Evolutionary conservation across 2,797 vertebrate genomes (phyloP).

Genomic region (Catamblyrhynchus diadema): DNA sequence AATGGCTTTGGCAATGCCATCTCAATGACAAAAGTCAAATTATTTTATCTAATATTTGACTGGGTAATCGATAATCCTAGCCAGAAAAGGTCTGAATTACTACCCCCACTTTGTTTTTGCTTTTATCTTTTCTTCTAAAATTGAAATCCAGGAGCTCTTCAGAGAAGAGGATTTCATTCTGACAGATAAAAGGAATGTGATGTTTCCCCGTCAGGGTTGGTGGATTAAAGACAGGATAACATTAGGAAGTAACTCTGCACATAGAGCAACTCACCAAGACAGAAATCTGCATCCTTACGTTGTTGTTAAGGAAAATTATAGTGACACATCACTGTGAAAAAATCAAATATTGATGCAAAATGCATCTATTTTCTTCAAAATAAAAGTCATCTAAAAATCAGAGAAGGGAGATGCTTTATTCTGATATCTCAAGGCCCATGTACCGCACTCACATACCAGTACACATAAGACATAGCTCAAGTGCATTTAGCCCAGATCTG

Average conservation of each 20-base stretch:
- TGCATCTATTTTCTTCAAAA: neutral
- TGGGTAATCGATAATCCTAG: neutral
- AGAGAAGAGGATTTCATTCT: conserved; percentile 34
- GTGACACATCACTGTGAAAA: neutral
- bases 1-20: neutral
- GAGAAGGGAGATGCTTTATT: neutral
- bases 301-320: neutral
- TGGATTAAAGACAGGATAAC: neutral
- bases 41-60: neutral
- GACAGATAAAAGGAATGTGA: conserved; percentile 16
- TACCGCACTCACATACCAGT: neutral
- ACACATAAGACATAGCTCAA: neutral
- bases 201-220: neutral
- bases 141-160: conserved; percentile 14
- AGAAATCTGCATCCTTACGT: neutral
- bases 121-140: conserved; percentile 52
- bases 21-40: neutral
- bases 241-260: neutral
- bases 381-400: neutral
- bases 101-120: neutral
- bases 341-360: conserved; percentile 31
- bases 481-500: neutral
- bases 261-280: neutral
- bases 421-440: neutral
- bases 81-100: neutral